Evolutionary conservation across 2,113 vertebrate species (phyloP).

Genomic region (Lutjanus erythropterus): DNA sequence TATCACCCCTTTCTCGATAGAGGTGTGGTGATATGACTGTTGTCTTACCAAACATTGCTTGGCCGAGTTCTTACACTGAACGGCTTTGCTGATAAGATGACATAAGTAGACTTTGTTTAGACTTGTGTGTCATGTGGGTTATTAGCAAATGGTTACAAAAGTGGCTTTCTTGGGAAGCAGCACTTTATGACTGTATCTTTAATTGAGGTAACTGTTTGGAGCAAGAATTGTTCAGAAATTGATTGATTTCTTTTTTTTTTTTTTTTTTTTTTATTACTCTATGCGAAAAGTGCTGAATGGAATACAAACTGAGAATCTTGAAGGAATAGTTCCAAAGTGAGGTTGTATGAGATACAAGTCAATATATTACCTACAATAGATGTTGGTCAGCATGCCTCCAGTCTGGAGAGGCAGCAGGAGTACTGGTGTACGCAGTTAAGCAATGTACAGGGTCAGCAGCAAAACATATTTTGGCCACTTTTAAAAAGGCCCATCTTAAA

Average conservation of each 20-base stretch:
- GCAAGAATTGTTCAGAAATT: not conserved
- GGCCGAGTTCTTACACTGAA: slow-evolving; percentile 14
- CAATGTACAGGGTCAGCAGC: too few relatives aligned
- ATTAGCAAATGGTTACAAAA: slow-evolving; percentile 39
- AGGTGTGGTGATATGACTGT: slow-evolving; percentile 11
- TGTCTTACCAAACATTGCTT: slow-evolving; percentile 36
- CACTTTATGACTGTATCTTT: not conserved
- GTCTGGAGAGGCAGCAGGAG: too few relatives aligned
- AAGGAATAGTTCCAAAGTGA: too few relatives aligned
- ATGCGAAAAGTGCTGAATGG: not conserved
- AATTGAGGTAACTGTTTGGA: not conserved
- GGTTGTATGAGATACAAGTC: too few relatives aligned
- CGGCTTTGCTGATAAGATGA: slow-evolving; percentile 53
- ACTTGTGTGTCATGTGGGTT: slow-evolving; percentile 22
- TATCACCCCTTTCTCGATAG: slow-evolving; percentile 27
- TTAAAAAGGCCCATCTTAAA: too few relatives aligned
- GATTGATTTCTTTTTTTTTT: not conserved
- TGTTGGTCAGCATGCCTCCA: too few relatives aligned
- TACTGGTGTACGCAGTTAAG: too few relatives aligned
- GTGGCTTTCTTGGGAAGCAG: not conserved
- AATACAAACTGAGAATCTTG: not conserved
- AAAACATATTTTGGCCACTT: too few relatives aligned
- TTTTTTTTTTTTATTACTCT: not conserved
- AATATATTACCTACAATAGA: too few relatives aligned
- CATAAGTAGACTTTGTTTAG: slow-evolving; percentile 60